These are phyloP conservation scores for Platycnemis pennipes DNA, from an alignment of 2,888 invertebrate genomes.

Conservation along the genomic window DNA sequence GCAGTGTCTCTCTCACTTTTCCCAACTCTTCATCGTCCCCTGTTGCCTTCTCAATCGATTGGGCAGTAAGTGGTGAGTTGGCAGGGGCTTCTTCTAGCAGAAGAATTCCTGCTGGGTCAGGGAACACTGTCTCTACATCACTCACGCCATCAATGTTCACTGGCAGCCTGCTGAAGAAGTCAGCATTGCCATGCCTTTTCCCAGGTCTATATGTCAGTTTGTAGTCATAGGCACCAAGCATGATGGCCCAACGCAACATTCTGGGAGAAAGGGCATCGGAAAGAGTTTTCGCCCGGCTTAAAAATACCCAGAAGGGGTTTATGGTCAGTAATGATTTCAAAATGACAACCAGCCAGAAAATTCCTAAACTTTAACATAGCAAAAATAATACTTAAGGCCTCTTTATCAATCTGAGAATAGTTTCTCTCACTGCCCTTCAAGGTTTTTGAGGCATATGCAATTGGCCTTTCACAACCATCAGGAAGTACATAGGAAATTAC, in stretches of 20 bases:
- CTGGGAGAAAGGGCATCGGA: background rate
- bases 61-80: constrained; percentile 11
- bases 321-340: background rate
- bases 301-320: background rate
- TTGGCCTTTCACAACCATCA: background rate
- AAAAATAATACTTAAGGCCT: too few species aligned
- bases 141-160: background rate
- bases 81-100: constrained; percentile 2
- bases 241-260: background rate
- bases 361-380: too few species aligned
- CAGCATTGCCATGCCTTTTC: constrained; percentile 73
- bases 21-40: background rate
- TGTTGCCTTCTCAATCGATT: background rate
- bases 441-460: constrained; percentile 24
- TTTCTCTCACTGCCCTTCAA: too few species aligned
- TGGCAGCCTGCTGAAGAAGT: constrained; percentile 70
- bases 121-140: background rate
- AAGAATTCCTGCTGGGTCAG: constrained; percentile 31
- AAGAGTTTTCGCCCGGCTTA: background rate
- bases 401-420: too few species aligned
- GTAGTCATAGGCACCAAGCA: background rate
- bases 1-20: background rate
- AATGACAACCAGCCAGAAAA: too few species aligned
- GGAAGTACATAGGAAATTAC: background rate
- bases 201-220: background rate